A percentile compares a stretch with the other conserved stretches of the same genome.
Evolutionary conservation across 2,888 invertebrate species (phyloP).

Genomic region (Meteorus colon): DNA sequence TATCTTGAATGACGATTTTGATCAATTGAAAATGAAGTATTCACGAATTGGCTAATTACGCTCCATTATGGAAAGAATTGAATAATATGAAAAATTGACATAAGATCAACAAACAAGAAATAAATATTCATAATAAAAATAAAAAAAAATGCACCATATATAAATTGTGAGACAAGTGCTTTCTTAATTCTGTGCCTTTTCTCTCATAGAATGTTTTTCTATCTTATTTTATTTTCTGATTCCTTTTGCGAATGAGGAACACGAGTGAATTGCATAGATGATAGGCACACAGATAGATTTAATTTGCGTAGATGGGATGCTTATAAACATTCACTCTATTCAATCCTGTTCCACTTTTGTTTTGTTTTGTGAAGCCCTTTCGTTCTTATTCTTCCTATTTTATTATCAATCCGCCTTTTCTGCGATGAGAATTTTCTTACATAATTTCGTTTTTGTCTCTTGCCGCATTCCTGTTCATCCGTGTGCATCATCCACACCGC

Average conservation of each 20-base stretch:
- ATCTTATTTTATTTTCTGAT: conserved; percentile 28
- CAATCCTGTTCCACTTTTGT: conserved; percentile 13
- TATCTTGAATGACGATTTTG: not conserved
- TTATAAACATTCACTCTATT: conserved; percentile 9
- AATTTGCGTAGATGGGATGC: conserved; percentile 24
- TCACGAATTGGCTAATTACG: not conserved
- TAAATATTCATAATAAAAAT: conserved; percentile 47
- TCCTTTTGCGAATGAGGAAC: conserved; percentile 21
- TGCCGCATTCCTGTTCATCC: conserved; percentile 44
- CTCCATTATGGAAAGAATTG: not conserved
- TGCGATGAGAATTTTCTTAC: conserved; percentile 10
- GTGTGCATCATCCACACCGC: conserved; percentile 40
- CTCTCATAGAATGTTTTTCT: conserved; percentile 51
- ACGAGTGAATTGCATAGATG: conserved; percentile 23
- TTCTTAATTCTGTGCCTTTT: conserved; percentile 69
- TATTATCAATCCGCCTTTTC: not conserved
- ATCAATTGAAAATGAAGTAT: not conserved
- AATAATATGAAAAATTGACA: conserved; percentile 47
- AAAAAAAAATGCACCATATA: conserved; percentile 51
- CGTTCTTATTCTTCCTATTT: conserved; percentile 17
- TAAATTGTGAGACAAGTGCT: conserved; percentile 62
- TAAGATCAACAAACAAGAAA: conserved; percentile 41
- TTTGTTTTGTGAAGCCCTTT: conserved; percentile 23
- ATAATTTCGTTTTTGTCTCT: conserved; percentile 27
- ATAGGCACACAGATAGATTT: conserved; percentile 27